A percentile compares a stretch with the other conserved stretches of the same genome.
Conservation (phyloP, 1,140 invertebrate genomes). For the Bactericera cockerelli region DNA sequence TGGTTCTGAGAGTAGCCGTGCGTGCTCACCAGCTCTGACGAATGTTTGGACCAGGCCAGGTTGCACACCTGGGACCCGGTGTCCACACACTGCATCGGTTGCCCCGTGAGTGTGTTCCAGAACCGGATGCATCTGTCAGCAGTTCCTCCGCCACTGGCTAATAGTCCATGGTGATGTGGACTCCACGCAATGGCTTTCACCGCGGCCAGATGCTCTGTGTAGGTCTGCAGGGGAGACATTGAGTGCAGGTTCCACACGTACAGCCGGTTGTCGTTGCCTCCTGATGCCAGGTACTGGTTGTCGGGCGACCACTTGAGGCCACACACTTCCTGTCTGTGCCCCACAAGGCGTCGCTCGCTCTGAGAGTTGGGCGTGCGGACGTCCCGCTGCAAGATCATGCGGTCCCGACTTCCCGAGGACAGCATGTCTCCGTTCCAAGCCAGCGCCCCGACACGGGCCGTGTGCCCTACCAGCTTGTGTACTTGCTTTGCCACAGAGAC, state of each 20-base stretch:
- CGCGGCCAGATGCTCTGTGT: constrained; percentile 93
- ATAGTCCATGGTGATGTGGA: constrained; percentile 92
- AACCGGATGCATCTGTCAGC: constrained; percentile 96
- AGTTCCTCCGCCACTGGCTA: constrained; percentile 95
- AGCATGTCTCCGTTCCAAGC: constrained; percentile 97
- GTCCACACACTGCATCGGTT: constrained; percentile 96
- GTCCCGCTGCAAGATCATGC: constrained; percentile 88
- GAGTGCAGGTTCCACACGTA: constrained; percentile 96
- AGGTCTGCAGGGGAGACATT: constrained; percentile 79
- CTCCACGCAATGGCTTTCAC: constrained; percentile 99
- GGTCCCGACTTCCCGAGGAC: constrained; percentile 88
- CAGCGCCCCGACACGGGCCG: constrained; percentile 79
- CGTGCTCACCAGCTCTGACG: constrained; percentile 88
- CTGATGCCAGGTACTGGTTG: constrained; percentile 93
- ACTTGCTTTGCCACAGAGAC: constrained; percentile 86
- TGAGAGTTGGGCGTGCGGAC: constrained; percentile 65
- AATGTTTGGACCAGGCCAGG: constrained; percentile 98
- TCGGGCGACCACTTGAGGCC: constrained; percentile 99
- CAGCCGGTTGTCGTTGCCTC: constrained; percentile 96
- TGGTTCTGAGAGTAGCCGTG: constrained; percentile 99
- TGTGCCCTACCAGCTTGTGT: constrained; percentile 81
- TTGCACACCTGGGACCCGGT: constrained; percentile 91
- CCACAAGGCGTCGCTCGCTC: constrained; percentile 61
- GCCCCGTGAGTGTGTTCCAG: constrained; percentile 98
- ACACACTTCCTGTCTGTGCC: constrained; percentile 93